Conservation (phyloP, 2,113 vertebrate genomes). For the Trogon surrucura region DNA sequence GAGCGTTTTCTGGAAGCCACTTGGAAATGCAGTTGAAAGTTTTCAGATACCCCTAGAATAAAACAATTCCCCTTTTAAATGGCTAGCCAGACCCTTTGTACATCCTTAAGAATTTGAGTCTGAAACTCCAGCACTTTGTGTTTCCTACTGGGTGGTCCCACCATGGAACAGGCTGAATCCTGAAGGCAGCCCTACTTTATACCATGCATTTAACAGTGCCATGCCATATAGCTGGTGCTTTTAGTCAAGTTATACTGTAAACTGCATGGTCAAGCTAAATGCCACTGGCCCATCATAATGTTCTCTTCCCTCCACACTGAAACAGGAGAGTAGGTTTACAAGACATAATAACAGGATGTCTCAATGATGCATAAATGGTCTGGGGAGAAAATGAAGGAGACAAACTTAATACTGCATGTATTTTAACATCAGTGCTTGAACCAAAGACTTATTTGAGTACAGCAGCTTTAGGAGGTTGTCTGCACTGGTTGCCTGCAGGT, state of each 20-base stretch:
- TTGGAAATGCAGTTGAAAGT: neutral
- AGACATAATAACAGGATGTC: conserved; percentile 49
- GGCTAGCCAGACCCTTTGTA: neutral
- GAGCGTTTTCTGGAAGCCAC: neutral
- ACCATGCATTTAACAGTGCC: neutral
- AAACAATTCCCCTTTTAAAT: neutral
- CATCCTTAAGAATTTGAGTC: neutral
- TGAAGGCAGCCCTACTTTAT: neutral
- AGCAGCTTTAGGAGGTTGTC: conserved; percentile 20
- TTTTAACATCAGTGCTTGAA: neutral
- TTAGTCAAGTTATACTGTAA: neutral
- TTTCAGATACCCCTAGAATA: neutral
- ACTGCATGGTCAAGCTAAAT: neutral
- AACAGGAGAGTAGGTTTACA: conserved; percentile 40
- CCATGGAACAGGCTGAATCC: neutral
- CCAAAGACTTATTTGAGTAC: neutral
- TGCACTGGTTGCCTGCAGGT: neutral
- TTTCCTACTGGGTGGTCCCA: neutral
- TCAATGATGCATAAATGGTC: conserved; percentile 18
- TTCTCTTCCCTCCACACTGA: conserved; percentile 16
- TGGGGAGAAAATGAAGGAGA: conserved; percentile 50
- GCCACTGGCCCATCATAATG: neutral
- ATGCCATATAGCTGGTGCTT: neutral
- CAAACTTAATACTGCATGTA: neutral
- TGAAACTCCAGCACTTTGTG: neutral